Base-by-base conservation (phyloP, 2,113 vertebrate genomes). In the Hiodon tergisus region DNA sequence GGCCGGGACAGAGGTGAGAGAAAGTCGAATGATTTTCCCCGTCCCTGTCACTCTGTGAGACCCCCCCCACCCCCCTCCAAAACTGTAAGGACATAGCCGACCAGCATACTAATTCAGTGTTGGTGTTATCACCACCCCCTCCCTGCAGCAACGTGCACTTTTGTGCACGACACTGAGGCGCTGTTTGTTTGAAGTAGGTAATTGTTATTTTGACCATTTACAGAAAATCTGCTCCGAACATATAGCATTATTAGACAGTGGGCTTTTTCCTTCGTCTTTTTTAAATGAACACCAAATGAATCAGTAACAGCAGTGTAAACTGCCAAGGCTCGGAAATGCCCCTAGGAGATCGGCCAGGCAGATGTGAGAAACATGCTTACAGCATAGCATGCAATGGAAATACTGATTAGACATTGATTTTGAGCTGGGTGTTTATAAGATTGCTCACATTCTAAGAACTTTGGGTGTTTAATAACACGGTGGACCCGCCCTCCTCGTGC, bases 231-330 rank as follows among this genome's bases (percentile, higher is more conserved):
- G 58, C 9, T 9, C 14, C 14, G 3, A 31, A 31, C 31, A 31
- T 31, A 31, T 31, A 31, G 31, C 31, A 31, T 31, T 31, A 31
- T 31, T 31, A 31, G 31, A 31, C 31, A 2, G 2, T 14, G 4
- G 59, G 10, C 59, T 9, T 61, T 61, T 61, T 61, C 4, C 10
- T 2, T 61, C 59, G 10, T 4, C 13, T 14, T 61, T 11, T 61
- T 71, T 55, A 63, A 76, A 70, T 76, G 67, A 60, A 63, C 67
- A 71, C 50, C 11, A 46, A 71, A 47, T 63, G 71, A 59, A 68
- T 11, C 55, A 13, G 71, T 7, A 47, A 13, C 59, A 76, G 17
- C n/a, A 65, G 60, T 57, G 17, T 6, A 53, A 73, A 53, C n/a
- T 54, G 59, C 50, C 6, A n/a, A 17, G 50, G 14, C 48, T n/a